Conservation (phyloP, 2,888 invertebrate genomes). For the Ennomos quercinarius region DNA sequence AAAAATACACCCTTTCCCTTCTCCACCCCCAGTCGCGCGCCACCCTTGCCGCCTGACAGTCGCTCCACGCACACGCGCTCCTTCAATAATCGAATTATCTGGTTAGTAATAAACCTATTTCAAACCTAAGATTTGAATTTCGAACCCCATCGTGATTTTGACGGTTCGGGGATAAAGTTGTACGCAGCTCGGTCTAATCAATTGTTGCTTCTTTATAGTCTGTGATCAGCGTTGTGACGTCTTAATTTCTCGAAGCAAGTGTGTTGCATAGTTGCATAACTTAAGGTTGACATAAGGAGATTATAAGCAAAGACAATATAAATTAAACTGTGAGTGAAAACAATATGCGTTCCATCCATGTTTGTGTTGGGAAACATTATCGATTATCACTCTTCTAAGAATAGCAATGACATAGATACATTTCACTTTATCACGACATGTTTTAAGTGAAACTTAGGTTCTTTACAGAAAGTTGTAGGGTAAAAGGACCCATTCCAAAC, state of each 20-base stretch:
- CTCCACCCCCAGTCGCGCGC: slow-evolving; percentile 19
- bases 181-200: not conserved
- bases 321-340: too few relatives aligned
- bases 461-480: too few relatives aligned
- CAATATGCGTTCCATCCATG: too few relatives aligned
- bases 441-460: too few relatives aligned
- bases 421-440: too few relatives aligned
- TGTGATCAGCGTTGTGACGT: not conserved
- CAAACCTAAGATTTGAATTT: slow-evolving; percentile 8
- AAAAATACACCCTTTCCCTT: not conserved
- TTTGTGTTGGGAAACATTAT: too few relatives aligned
- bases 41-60: slow-evolving; percentile 10
- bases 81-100: not conserved
- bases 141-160: not conserved
- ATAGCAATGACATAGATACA: too few relatives aligned
- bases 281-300: not conserved
- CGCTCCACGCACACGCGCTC: slow-evolving; percentile 1
- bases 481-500: too few relatives aligned
- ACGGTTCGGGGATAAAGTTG: not conserved
- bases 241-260: not conserved
- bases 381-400: too few relatives aligned
- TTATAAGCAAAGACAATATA: not conserved
- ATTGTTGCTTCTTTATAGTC: too few relatives aligned
- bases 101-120: slow-evolving; percentile 16
- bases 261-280: not conserved